phyloP scores from a whole-genome alignment of 2,888 invertebrate genomes.

The Chrysodeixis includens region DNA sequence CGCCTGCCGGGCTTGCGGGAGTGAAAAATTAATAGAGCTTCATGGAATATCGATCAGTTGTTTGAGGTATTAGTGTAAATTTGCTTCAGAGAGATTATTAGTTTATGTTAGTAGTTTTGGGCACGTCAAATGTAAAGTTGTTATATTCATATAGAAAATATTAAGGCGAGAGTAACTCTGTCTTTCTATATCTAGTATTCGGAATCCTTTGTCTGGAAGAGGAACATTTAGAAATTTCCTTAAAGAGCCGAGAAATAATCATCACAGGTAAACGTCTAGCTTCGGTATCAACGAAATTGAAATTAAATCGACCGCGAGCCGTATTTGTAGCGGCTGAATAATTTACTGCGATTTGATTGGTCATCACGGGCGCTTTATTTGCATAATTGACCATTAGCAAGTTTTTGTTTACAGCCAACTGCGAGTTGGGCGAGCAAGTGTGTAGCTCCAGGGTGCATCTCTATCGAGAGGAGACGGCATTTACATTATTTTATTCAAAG shows the following conservation, averaged over 20 bases:
- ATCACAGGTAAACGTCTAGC: conserved; percentile 25
- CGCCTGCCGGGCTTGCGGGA: neutral
- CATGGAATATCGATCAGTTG: neutral
- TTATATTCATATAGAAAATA: no score
- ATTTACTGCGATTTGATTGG: conserved; percentile 86
- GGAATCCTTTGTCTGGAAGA: no score
- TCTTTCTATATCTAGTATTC: no score
- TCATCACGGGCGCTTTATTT: conserved; percentile 78
- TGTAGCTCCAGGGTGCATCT: conserved; percentile 64
- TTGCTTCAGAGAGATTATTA: no score
- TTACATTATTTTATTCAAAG: conserved; percentile 72
- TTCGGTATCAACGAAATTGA: conserved; percentile 55
- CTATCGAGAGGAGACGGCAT: conserved; percentile 63
- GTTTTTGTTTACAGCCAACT: conserved; percentile 82
- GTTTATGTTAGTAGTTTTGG: neutral
- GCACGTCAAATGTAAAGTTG: no score
- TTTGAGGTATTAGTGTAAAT: neutral
- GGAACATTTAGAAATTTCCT: neutral
- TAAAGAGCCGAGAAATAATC: conserved; percentile 9
- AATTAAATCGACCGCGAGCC: conserved; percentile 66
- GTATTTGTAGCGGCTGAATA: conserved; percentile 76
- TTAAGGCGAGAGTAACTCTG: no score
- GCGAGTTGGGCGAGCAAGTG: conserved; percentile 67
- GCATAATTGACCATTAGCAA: conserved; percentile 85
- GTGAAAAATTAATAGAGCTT: neutral